These are phyloP conservation scores for Andrena camellia DNA, from an alignment of 2,888 invertebrate genomes.

Conservation along the genomic window DNA sequence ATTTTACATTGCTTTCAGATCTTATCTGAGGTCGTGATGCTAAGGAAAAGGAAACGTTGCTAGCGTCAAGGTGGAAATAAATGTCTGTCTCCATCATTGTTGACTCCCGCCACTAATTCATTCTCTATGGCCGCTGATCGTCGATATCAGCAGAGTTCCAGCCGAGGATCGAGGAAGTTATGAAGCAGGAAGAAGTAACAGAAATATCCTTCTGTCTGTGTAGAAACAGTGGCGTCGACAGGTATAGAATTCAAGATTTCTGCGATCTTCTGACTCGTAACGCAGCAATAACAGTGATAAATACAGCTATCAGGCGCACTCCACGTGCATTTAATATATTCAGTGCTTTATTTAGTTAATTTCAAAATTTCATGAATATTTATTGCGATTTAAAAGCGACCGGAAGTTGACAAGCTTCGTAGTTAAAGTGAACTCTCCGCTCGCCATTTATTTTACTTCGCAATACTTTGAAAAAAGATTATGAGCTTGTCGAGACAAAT, in stretches of 20 bases:
- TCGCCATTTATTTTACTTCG: no score
- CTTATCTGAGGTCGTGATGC: constrained; percentile 5
- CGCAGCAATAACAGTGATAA: no score
- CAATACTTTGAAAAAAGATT: no score
- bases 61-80: constrained; percentile 10
- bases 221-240: constrained; percentile 34
- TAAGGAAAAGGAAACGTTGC: constrained; percentile 12
- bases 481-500: no score
- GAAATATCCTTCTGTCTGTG: constrained; percentile 36
- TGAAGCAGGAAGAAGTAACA: constrained; percentile 47
- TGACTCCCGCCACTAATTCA: constrained; percentile 48
- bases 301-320: no score
- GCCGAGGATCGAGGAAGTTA: constrained; percentile 3
- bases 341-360: no score
- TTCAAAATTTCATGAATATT: no score
- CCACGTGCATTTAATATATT: no score
- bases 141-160: constrained; percentile 27
- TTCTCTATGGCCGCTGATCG: constrained; percentile 47
- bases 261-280: no score
- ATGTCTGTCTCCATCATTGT: constrained; percentile 39
- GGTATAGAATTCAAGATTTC: neutral
- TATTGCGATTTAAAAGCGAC: no score
- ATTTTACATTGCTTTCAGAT: neutral
- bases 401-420: no score
- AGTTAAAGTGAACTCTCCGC: no score